Evolutionary conservation across 2,113 vertebrate genomes (phyloP).

Genomic region (Seriola rivoliana): DNA sequence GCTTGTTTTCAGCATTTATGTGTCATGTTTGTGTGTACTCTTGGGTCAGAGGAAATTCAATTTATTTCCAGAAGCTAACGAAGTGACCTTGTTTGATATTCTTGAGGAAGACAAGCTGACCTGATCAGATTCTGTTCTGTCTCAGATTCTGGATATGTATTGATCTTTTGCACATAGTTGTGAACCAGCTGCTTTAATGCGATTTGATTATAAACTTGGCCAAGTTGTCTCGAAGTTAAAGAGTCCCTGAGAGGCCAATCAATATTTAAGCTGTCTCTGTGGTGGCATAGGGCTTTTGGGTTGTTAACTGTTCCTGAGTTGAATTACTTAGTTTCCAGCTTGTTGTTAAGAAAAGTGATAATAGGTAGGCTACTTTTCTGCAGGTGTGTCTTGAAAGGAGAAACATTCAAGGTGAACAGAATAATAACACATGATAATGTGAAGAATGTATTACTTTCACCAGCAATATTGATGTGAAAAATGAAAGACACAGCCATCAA

Average conservation of each 20-base stretch:
- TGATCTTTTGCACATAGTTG: slow-evolving; percentile 34
- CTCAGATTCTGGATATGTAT: slow-evolving; percentile 32
- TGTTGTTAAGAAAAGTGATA: neutral
- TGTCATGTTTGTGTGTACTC: neutral
- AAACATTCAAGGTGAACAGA: neutral
- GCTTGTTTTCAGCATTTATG: neutral
- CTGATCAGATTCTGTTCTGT: neutral
- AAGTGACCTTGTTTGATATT: slow-evolving; percentile 49
- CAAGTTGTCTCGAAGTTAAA: slow-evolving; percentile 15
- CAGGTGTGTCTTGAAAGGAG: neutral
- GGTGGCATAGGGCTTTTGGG: slow-evolving; percentile 8
- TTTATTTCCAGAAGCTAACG: neutral
- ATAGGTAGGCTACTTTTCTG: neutral
- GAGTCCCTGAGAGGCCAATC: slow-evolving; percentile 35
- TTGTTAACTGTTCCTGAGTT: slow-evolving; percentile 15
- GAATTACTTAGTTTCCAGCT: neutral
- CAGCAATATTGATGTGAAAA: neutral
- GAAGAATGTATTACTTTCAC: neutral
- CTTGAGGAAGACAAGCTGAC: neutral
- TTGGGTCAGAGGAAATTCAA: neutral
- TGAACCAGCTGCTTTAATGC: slow-evolving; percentile 47
- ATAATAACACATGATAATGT: neutral
- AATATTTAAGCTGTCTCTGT: slow-evolving; percentile 62
- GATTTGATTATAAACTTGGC: slow-evolving; percentile 43
- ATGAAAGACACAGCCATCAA: neutral